Conservation (phyloP, 2,797 vertebrate genomes). For the Gorsachius magnificus region DNA sequence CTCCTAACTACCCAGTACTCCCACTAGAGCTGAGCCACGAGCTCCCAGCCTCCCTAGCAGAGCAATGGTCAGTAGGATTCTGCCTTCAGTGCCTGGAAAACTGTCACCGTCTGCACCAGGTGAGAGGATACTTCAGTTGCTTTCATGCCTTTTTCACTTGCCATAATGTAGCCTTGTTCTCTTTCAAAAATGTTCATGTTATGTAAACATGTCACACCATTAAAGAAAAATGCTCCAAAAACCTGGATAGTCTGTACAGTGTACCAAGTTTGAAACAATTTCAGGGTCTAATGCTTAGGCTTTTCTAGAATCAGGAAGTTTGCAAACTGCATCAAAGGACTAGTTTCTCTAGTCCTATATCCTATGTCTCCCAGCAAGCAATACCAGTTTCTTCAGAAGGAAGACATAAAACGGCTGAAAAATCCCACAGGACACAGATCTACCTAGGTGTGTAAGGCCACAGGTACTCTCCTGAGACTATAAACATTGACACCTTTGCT, state of each 20-base stretch:
- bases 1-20: background rate
- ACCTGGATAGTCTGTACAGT: background rate
- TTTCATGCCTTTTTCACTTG: background rate
- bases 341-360: background rate
- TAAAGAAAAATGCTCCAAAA: background rate
- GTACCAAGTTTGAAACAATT: background rate
- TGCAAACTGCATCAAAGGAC: background rate
- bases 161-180: background rate
- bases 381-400: background rate
- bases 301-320: background rate
- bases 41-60: background rate
- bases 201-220: background rate
- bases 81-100: background rate
- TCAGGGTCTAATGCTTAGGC: background rate
- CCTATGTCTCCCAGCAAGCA: background rate
- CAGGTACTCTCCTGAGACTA: background rate
- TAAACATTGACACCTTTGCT: background rate
- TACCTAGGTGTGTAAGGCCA: background rate
- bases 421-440: background rate
- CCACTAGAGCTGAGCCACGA: rapidly evolving
- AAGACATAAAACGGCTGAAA: background rate
- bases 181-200: background rate
- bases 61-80: background rate
- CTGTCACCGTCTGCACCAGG: rapidly evolving
- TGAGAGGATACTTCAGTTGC: background rate